phyloP scores from a whole-genome alignment of 2,797 vertebrate species.

The Austrolebias charrua region DNA sequence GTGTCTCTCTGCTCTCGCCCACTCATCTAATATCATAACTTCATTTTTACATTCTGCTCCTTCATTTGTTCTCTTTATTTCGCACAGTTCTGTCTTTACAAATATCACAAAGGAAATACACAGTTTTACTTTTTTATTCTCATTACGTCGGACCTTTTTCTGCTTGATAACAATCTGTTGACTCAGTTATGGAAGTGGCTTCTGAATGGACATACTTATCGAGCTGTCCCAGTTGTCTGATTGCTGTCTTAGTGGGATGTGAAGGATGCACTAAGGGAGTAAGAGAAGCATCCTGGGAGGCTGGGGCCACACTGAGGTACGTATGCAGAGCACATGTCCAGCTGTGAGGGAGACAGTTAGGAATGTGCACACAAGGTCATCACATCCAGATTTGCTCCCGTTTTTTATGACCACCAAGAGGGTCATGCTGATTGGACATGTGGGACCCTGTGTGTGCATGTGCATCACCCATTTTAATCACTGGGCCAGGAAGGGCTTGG shows the following conservation, averaged over 20 bases:
- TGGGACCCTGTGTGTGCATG: constrained; percentile 30
- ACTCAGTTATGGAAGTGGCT: no score
- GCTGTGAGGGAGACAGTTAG: constrained; percentile 37
- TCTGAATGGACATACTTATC: not conserved
- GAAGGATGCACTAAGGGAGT: not conserved
- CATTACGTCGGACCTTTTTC: no score
- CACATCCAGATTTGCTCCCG: constrained; percentile 24
- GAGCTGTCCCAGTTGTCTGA: not conserved
- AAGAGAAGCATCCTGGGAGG: not conserved
- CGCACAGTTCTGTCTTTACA: not conserved
- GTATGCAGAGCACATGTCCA: constrained; percentile 42
- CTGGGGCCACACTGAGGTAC: constrained; percentile 39
- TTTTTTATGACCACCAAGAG: constrained; percentile 39
- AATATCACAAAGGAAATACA: not conserved
- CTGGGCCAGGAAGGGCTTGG: constrained; percentile 15
- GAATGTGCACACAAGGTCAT: constrained; percentile 62
- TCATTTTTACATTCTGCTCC: not conserved
- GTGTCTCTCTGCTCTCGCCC: constrained; percentile 13
- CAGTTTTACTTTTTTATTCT: not conserved
- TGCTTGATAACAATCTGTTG: no score
- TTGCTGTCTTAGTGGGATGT: not conserved
- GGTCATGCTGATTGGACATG: constrained; percentile 17
- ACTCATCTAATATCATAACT: constrained; percentile 5
- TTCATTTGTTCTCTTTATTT: not conserved
- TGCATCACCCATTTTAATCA: constrained; percentile 49